These are phyloP conservation scores for Anableps anableps DNA, from an alignment of 2,797 vertebrate genomes.

Conservation along the genomic window DNA sequence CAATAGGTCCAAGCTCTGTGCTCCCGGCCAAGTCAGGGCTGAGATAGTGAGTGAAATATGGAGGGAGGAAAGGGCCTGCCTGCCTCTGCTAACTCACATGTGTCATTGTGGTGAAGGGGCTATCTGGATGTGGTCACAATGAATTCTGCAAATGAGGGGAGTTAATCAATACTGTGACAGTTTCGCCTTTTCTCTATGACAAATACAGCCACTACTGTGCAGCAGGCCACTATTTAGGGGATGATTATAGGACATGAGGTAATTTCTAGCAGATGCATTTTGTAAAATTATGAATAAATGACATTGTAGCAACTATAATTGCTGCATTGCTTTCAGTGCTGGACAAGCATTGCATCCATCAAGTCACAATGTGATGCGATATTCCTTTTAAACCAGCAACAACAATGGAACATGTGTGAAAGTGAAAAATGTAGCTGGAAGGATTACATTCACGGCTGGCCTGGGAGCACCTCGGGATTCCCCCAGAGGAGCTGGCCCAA, in stretches of 20 bases:
- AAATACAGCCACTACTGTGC: background rate
- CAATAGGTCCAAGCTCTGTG: constrained; percentile 52
- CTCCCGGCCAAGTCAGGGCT: constrained; percentile 48
- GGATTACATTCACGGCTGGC: background rate
- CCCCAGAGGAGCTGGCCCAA: background rate
- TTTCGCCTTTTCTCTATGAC: background rate
- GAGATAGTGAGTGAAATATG: constrained; percentile 76
- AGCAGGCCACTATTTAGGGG: background rate
- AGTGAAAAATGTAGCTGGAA: background rate
- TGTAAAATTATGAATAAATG: background rate
- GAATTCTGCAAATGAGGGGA: constrained; percentile 44
- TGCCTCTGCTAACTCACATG: constrained; percentile 58
- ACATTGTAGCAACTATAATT: background rate
- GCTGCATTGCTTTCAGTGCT: background rate
- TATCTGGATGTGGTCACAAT: constrained; percentile 27
- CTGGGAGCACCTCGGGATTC: background rate
- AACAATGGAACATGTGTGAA: too few relatives aligned
- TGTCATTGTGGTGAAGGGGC: constrained; percentile 43
- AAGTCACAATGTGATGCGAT: too few relatives aligned
- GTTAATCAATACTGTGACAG: constrained; percentile 29
- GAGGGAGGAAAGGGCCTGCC: constrained; percentile 48
- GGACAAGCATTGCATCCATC: background rate
- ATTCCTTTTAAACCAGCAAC: too few relatives aligned
- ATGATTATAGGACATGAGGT: background rate
- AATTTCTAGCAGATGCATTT: too few relatives aligned